Base-by-base conservation (phyloP, 1,140 invertebrate species). In the Hyphantria cunea region DNA sequence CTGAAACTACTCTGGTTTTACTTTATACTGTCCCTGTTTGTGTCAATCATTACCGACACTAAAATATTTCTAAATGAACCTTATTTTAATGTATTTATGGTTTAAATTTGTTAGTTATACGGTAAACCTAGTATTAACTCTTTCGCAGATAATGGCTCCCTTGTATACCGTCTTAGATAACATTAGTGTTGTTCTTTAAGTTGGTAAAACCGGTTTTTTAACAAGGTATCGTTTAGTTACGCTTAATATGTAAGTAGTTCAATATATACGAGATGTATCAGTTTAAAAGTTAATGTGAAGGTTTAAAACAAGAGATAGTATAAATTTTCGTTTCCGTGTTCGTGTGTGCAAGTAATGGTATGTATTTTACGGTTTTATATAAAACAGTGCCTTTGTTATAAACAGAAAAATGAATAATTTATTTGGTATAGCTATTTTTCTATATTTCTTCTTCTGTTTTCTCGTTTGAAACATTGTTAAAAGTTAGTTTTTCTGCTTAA, bases 181-280 rank as follows among this genome's bases (percentile, higher is more conserved):
- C 31, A 31, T 33, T 34, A 45, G 32, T 37, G 15, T 31, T 56
- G 8, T 12, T 15, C 17, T 25, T 25, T 25, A 25, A 25, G 5
- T 25, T 31, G 42, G 47, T 45, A 45, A 56, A 56, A 56, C 53
- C 13, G 53, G 42, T 47, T 12, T 47, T 39, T 32, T 15, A 47
- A 15, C 44, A 12, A 54, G 32, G 52, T 54, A 47, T 25, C 42
- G 13, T 47, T 56, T 56, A 45, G 53, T 56, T 11, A 14, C 6
- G 25, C 5, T 54, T 44, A 54, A 13, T 10, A 54, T 54, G 52
- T 54, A 47, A 45, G 45, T 47, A 13, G 42, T 56, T 56, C 45
- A 47, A 56, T 56, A 31, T 44, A 11, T 10, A 10, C 33, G 8
- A 13, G 44, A 0, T 15, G 13, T 39, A 15, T 17, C 10, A 6